Conservation (phyloP, 2,797 vertebrate genomes). For the Cyprinodon diabolis region DNA sequence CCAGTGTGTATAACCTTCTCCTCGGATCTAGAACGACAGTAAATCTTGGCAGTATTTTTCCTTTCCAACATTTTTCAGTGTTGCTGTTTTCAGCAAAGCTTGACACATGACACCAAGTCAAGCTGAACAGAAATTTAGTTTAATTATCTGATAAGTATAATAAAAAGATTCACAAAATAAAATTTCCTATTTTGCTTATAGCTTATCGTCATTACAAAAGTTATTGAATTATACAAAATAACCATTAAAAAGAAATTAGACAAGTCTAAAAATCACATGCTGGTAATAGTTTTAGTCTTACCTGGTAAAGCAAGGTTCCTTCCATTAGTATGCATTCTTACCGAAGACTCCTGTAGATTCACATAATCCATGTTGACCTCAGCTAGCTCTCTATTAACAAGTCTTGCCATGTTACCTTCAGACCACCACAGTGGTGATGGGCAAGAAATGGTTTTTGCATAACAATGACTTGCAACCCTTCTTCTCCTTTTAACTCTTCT, state of each 20-base stretch:
- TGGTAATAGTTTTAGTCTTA: background rate
- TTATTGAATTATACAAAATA: background rate
- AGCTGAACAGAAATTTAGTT: background rate
- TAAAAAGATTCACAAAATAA: background rate
- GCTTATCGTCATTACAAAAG: background rate
- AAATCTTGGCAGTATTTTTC: background rate
- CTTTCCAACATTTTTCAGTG: background rate
- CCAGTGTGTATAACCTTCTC: background rate
- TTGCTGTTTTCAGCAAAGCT: background rate
- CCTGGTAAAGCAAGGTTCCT: background rate
- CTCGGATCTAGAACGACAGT: background rate
- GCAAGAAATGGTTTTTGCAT: background rate
- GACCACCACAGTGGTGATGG: no score
- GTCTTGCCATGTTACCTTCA: constrained; percentile 9
- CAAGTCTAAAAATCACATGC: background rate
- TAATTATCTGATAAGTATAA: background rate
- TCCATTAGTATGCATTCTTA: background rate
- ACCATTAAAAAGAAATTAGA: background rate
- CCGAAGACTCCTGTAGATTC: background rate
- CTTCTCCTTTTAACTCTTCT: background rate
- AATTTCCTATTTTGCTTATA: background rate
- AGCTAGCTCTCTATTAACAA: background rate
- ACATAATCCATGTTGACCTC: constrained; percentile 11
- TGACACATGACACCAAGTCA: background rate
- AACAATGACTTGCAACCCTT: background rate